Conservation (phyloP, 2,113 vertebrate genomes). For the Nannobrachium achirus region DNA sequence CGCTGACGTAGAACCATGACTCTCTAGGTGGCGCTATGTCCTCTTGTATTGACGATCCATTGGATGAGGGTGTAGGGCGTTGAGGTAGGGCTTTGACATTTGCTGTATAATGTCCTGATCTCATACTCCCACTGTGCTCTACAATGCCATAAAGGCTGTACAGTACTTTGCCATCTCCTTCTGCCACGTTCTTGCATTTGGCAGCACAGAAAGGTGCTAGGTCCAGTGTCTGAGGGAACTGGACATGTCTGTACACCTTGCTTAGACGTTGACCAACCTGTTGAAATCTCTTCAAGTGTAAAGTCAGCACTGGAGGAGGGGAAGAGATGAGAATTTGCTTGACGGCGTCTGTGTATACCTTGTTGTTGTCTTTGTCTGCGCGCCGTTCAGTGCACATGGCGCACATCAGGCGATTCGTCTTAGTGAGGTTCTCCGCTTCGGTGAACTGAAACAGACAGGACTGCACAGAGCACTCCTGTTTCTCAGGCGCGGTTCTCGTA, state of each 20-base stretch:
- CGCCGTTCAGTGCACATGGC: slow-evolving; percentile 85
- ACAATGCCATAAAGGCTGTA: slow-evolving; percentile 95
- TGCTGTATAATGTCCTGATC: slow-evolving; percentile 95
- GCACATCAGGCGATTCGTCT: slow-evolving; percentile 92
- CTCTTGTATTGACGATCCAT: slow-evolving; percentile 68
- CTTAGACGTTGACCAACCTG: slow-evolving; percentile 90
- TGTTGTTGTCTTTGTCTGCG: slow-evolving; percentile 62
- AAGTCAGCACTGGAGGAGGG: slow-evolving; percentile 90
- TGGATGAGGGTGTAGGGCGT: slow-evolving; percentile 72
- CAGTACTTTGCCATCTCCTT: slow-evolving; percentile 81
- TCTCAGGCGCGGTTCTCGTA: slow-evolving; percentile 74
- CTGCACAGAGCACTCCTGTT: slow-evolving; percentile 85
- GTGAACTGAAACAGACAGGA: slow-evolving; percentile 94
- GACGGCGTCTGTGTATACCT: slow-evolving; percentile 90
- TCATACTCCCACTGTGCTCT: slow-evolving; percentile 97
- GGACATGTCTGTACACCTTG: slow-evolving; percentile 92
- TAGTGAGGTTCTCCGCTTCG: slow-evolving; percentile 87
- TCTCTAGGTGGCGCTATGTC: slow-evolving; percentile 78
- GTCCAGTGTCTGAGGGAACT: slow-evolving; percentile 91
- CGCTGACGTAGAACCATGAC: slow-evolving; percentile 94
- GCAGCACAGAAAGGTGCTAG: slow-evolving; percentile 91
- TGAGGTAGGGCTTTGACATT: slow-evolving; percentile 86
- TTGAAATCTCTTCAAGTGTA: slow-evolving; percentile 97
- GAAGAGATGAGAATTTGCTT: slow-evolving; percentile 97
- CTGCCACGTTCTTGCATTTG: slow-evolving; percentile 89